Base-by-base conservation (phyloP, 2,888 invertebrate genomes). In the Tetragonula carbonaria region DNA sequence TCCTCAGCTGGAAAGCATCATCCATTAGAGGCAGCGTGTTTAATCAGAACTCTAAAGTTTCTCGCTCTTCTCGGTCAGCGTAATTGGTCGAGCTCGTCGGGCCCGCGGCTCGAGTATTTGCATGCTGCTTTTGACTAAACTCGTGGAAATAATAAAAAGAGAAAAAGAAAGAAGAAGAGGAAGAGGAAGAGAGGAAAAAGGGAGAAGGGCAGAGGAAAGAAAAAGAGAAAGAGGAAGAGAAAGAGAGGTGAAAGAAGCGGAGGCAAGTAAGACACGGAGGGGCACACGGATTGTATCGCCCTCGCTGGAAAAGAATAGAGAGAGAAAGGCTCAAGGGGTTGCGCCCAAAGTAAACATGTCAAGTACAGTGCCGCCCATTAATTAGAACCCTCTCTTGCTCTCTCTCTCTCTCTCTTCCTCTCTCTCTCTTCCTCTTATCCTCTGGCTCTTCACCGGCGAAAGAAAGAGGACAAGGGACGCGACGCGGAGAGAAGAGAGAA, bases 41-140 rank as follows among this genome's bases (percentile, higher is more conserved):
- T 94, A 94, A 94, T 94, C 93, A 94, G 93, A 94, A 94, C 94
- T 94, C 93, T 89, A 93, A 93, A 94, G 93, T 94, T 93, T 88
- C 90, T 87, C 90, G 88, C 88, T 79, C 80, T 73, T 85, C 74
- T 80, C 88, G 85, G 87, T 82, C 86, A 85, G 90, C 84, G 84
- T 90, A 90, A 90, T 90, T 90, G 90, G 90, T 86, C 87, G 87
- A 45, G 45, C 87, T 85, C 84, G 82, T 71, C 80, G 78, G 55
- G 80, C 77, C 68, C 59, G 76, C 63, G 45, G 45, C 45, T 1
- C 45, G 90, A 91, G 90, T 93, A 93, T 93, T 94, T 93, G 92
- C 93, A 89, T 89, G 92, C 85, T 88, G 92, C 91, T 94, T 94
- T 93, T 92, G 90, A 93, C 88, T 90, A 84, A 90, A 90, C 86